Evolutionary conservation across 2,888 invertebrate species (phyloP), one percentile per base, ranked within the genome.

Genomic region (Vannuccia rotundouncinata): DNA sequence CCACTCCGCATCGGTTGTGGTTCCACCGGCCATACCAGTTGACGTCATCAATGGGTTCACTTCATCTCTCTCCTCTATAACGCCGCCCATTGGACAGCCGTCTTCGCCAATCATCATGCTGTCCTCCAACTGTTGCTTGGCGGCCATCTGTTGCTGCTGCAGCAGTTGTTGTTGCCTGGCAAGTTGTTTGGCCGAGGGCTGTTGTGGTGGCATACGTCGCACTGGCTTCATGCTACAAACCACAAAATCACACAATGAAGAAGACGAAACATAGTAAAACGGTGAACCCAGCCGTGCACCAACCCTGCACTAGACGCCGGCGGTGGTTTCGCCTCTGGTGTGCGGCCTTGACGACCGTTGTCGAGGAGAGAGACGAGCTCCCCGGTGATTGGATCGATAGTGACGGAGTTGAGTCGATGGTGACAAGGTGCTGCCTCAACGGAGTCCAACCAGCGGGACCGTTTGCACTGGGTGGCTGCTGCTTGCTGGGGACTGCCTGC

Each of bases 331-430:
- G 66, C 66, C 25, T 66, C 66, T 17, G 66, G 66, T 2, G 66
- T 22, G 66, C 66, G 66, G 66, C 66, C 66, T 22, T 66, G 66
- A 22, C 66, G 66, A 66, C 66, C 66, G 66, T 22, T 66, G 66
- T 66, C 66, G 25, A 66, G 66, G 22, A 66, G 66, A 2, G 66
- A 66, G 22, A n/a, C 2, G 2, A 66, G 22, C 25, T 66, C 10
- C 10, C 66, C 66, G 10, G 66, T 66, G 66, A 66, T 17, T 2
- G 66, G 66, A 22, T 66, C 66, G 22, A 66, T 5, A 27, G 25
- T 22, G 25, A 66, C 66, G 25, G 10, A 66, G 66, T 66, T 66
- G 22, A 66, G 66, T 66, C 66, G 10, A 66, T 66, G 22, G 25
- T 22, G 66, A 27, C 66, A 66, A 27, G 66, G 66, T 5, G 66